These are phyloP conservation scores for Dendrocincla fuliginosa DNA, from an alignment of 2,797 vertebrate genomes.

Conservation along the genomic window DNA sequence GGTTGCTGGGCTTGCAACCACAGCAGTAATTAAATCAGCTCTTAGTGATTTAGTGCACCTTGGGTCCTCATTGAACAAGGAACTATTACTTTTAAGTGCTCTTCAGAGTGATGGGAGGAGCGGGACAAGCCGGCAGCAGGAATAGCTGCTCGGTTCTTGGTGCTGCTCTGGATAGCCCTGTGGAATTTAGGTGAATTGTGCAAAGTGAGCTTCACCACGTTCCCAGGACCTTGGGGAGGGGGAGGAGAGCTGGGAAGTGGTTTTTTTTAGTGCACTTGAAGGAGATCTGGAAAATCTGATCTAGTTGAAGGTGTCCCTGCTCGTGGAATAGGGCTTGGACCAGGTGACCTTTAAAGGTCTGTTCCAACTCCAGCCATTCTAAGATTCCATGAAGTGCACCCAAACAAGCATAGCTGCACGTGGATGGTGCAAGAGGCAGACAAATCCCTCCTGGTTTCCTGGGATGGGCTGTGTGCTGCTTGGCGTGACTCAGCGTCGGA, in stretches of 20 bases:
- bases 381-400: neutral
- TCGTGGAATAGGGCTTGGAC: neutral
- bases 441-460: neutral
- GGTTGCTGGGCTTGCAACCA: neutral
- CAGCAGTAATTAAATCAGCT: conserved; percentile 10
- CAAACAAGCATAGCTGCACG: rapidly evolving
- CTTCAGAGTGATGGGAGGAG: neutral
- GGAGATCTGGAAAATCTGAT: neutral
- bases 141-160: neutral
- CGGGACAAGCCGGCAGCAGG: neutral
- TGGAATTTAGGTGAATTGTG: neutral
- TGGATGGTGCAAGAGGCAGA: neutral
- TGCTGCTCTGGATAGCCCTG: neutral
- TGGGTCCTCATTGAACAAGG: neutral
- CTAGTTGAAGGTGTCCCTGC: neutral
- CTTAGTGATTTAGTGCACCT: neutral
- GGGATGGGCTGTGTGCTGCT: neutral
- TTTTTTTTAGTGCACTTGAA: neutral
- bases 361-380: neutral
- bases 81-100: neutral
- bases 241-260: neutral
- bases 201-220: rapidly evolving
- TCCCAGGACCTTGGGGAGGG: neutral
- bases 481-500: neutral
- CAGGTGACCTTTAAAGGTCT: neutral